Conservation (phyloP, 1,140 invertebrate genomes). For the Conopomorpha cramerella region DNA sequence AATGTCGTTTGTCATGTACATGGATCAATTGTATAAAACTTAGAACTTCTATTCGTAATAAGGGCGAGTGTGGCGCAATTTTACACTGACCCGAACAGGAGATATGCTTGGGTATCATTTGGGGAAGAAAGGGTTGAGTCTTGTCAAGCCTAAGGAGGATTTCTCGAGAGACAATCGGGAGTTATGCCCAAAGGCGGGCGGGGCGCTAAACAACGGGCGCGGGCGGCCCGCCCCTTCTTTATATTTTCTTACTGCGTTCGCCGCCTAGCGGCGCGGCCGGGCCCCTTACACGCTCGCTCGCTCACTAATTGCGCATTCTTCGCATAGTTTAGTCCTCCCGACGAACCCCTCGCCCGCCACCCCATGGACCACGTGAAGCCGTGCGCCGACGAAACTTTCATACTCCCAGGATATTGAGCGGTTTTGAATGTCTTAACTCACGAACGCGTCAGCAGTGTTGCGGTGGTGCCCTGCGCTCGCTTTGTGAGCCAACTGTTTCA, state of each 20-base stretch:
- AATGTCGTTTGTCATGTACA: too few species aligned
- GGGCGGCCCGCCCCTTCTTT: conserved; percentile 63
- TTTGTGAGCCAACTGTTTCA: conserved; percentile 42
- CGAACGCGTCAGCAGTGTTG: conserved; percentile 37
- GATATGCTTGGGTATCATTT: conserved; percentile 45
- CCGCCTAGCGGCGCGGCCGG: conserved; percentile 52
- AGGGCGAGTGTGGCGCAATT: conserved; percentile 31
- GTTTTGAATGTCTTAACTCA: conserved; percentile 62
- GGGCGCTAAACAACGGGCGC: conserved; percentile 52
- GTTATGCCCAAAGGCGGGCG: conserved; percentile 49
- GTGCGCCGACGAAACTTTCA: conserved; percentile 56
- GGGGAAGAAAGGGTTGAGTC: conserved; percentile 44
- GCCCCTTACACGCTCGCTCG: conserved; percentile 63
- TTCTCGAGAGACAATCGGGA: conserved; percentile 55
- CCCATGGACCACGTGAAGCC: conserved; percentile 51
- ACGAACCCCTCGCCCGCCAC: conserved; percentile 39
- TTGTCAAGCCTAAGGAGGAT: conserved; percentile 53
- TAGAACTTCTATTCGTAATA: conserved; percentile 12
- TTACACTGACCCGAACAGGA: conserved; percentile 54
- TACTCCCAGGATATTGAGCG: conserved; percentile 57
- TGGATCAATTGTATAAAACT: too few species aligned
- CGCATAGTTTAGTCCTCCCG: conserved; percentile 79
- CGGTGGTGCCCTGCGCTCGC: conserved; percentile 15
- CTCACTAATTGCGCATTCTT: conserved; percentile 90
- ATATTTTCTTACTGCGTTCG: conserved; percentile 67